Conservation (phyloP, 2,113 vertebrate genomes). For the Syrrhaptes paradoxus region DNA sequence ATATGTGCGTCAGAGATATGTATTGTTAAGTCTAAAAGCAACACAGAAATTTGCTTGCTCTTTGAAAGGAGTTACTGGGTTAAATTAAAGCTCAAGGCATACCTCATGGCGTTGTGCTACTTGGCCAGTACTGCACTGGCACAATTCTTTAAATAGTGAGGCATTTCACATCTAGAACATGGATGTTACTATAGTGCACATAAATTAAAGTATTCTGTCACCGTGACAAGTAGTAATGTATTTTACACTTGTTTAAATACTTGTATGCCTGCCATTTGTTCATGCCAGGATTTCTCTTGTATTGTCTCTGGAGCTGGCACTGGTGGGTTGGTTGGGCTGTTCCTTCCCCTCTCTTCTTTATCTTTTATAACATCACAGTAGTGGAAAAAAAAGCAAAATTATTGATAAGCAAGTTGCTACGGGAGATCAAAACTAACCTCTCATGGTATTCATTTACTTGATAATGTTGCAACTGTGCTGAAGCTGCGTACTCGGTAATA, state of each 20-base stretch:
- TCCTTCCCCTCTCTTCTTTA: background rate
- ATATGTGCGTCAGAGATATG: background rate
- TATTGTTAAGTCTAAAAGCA: background rate
- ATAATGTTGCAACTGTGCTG: background rate
- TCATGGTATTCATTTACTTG: background rate
- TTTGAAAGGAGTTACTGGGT: background rate
- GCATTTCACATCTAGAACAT: background rate
- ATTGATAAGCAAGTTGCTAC: background rate
- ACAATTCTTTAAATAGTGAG: background rate
- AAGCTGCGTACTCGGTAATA: background rate
- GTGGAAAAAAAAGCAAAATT: background rate
- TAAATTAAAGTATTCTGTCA: background rate
- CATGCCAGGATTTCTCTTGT: background rate
- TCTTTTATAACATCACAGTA: background rate
- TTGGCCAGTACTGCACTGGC: background rate
- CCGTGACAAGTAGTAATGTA: background rate
- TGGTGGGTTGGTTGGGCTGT: background rate
- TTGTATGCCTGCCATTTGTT: conserved; percentile 1
- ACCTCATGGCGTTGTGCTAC: background rate
- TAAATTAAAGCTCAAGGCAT: background rate
- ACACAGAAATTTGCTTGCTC: background rate
- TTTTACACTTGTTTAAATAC: background rate
- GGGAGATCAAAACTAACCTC: background rate
- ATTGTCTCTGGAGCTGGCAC: background rate
- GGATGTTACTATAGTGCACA: background rate